phyloP scores from a whole-genome alignment of 2,113 vertebrate genomes.

The Periophthalmus modestus region DNA sequence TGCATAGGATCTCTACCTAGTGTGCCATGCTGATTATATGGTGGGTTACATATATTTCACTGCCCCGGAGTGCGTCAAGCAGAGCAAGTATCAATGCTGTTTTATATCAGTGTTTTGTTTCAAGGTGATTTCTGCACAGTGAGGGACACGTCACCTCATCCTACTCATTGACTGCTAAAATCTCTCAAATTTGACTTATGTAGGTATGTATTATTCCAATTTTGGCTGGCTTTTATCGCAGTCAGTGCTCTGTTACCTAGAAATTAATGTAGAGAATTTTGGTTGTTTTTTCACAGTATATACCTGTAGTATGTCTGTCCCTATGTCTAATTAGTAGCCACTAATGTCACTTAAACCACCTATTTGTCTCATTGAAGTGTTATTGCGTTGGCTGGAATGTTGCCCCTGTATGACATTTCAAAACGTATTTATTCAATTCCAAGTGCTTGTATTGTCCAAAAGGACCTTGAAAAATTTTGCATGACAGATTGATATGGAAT shows the following conservation, averaged over 20 bases:
- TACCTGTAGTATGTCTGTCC: not conserved
- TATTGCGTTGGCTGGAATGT: too few relatives aligned
- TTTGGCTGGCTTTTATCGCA: not conserved
- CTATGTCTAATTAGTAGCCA: not conserved
- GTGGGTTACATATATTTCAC: conserved; percentile 76
- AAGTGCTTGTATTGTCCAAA: too few relatives aligned
- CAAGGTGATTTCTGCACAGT: conserved; percentile 50
- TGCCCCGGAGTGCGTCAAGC: conserved; percentile 59
- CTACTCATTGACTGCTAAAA: conserved; percentile 10
- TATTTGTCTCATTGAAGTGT: too few relatives aligned
- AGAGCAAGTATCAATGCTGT: conserved; percentile 71
- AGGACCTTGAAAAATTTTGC: too few relatives aligned
- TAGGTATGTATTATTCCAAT: not conserved
- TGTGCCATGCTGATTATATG: conserved; percentile 73
- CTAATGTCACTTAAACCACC: too few relatives aligned
- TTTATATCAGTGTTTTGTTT: conserved; percentile 33
- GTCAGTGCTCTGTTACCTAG: not conserved
- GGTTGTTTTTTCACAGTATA: too few relatives aligned
- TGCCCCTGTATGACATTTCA: too few relatives aligned
- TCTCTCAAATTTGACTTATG: not conserved
- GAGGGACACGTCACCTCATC: not conserved
- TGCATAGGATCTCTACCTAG: conserved; percentile 22
- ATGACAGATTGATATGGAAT: too few relatives aligned
- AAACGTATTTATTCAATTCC: too few relatives aligned
- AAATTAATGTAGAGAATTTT: too few relatives aligned